phyloP scores from a whole-genome alignment of 2,888 invertebrate species.

The Fragum sueziense region DNA sequence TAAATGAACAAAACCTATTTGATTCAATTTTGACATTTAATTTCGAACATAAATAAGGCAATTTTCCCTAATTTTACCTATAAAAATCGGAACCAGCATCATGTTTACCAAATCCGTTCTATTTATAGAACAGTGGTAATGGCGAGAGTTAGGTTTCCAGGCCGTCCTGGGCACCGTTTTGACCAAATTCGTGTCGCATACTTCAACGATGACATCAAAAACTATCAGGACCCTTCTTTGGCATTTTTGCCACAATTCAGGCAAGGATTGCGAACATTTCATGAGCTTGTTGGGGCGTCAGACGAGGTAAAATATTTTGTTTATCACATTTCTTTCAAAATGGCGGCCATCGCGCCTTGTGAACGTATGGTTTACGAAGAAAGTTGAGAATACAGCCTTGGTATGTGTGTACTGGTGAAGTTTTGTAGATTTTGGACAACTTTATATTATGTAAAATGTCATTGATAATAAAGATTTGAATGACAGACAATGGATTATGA shows the following conservation, averaged over 20 bases:
- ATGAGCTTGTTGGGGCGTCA: slow-evolving; percentile 79
- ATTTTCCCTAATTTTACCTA: too few species aligned
- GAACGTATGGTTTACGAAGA: neutral
- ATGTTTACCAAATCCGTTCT: slow-evolving; percentile 16
- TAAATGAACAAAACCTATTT: too few species aligned
- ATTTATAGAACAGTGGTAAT: slow-evolving; percentile 71
- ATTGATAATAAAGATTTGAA: too few species aligned
- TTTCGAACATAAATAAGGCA: too few species aligned
- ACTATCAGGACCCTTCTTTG: slow-evolving; percentile 74
- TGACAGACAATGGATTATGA: too few species aligned
- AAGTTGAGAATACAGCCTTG: too few species aligned
- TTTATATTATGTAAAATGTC: too few species aligned
- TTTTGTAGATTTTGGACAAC: neutral
- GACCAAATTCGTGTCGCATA: slow-evolving; percentile 76
- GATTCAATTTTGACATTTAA: too few species aligned
- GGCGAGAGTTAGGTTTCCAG: slow-evolving; percentile 82
- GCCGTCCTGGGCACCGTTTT: slow-evolving; percentile 81
- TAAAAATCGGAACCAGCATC: neutral
- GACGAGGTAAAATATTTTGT: slow-evolving; percentile 76
- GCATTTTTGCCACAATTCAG: slow-evolving; percentile 78
- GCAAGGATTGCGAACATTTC: slow-evolving; percentile 75
- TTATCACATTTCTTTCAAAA: slow-evolving; percentile 64
- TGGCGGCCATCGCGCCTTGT: slow-evolving; percentile 73
- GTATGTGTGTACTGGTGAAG: neutral
- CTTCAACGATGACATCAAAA: slow-evolving; percentile 76